Base-by-base conservation (phyloP, 2,113 vertebrate genomes). In the Neotragus moschatus region DNA sequence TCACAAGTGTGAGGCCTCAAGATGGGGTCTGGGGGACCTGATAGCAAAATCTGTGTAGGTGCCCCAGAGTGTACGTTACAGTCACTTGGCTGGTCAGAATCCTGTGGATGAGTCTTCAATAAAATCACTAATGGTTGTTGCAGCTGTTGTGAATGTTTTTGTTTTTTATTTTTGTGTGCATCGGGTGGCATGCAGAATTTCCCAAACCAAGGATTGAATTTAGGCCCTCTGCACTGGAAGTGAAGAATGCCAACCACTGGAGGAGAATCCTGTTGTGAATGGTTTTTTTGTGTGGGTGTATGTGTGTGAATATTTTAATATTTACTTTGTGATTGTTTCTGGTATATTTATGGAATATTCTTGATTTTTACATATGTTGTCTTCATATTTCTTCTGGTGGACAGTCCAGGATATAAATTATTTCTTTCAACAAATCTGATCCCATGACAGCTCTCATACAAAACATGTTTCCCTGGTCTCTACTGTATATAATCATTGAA, bases 401-500 rank as follows among this genome's bases (percentile, higher is more conserved):
- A 75, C 2, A 53, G 28, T 94, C 53, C 45, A 70, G 25, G 87
- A 56, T 81, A 43, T 80, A 90, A 84, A 60, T 91, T 70, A 30
- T 61, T 89, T 94, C 28, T 86, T 96, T 43, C 53, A 66, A 21
- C 53, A 90, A 66, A 56, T 97, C 33, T 86, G 79, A 94, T 81
- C 95, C 86, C 63, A 63, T 94, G 87, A 70, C 92, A 90, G 49
- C 66, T 96, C 14, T 56, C 13, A 77, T 30, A 73, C 19, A 33
- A 60, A 87, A 90, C 28, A 36, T 43, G 6, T 82, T 88, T 95
- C 88, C 75, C 92, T 92, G 88, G 47, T 85, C 51, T 90, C 77
- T 94, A 58, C 30, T 94, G 13, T 82, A 14, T 86, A 17, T n/a
- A 55, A 53, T 85, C 66, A 45, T n/a, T 94, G 75, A 30, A 75